Percentiles rank a stretch among this genome's conserved stretches.
phyloP scores from a whole-genome alignment of 2,797 vertebrate species.

The Malurus leucopterus region DNA sequence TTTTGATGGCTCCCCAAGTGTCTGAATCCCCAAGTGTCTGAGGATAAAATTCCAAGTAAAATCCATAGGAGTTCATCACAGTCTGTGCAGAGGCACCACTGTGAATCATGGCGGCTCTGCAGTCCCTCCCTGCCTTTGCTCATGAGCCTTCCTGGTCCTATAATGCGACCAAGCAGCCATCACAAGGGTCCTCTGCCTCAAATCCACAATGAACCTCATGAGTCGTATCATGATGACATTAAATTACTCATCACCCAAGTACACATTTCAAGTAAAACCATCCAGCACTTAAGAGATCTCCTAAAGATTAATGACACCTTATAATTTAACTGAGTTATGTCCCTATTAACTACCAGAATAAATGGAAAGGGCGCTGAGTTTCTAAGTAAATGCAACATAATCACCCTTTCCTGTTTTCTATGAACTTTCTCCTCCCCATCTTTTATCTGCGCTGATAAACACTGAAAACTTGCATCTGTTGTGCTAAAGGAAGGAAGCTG shows the following conservation, averaged over 20 bases:
- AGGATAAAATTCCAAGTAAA: not conserved
- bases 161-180: fast-evolving
- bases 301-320: not conserved
- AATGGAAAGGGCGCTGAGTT: conserved; percentile 22
- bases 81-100: not conserved
- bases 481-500: conserved; percentile 56
- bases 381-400: conserved; percentile 44
- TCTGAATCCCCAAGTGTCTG: fast-evolving
- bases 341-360: conserved; percentile 16
- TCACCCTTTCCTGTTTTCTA: conserved; percentile 44
- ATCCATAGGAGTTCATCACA: not conserved
- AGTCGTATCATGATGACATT: not conserved
- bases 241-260: not conserved
- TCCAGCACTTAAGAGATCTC: not conserved
- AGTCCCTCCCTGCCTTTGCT: not conserved
- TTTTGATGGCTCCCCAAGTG: not conserved
- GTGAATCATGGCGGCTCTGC: fast-evolving
- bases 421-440: conserved; percentile 48
- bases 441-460: conserved; percentile 35
- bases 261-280: not conserved
- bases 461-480: conserved; percentile 11
- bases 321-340: conserved; percentile 17
- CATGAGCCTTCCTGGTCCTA: not conserved
- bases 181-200: not conserved
- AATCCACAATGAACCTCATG: not conserved